Conservation (phyloP, 2,113 vertebrate genomes). For the Myotis davidii region DNA sequence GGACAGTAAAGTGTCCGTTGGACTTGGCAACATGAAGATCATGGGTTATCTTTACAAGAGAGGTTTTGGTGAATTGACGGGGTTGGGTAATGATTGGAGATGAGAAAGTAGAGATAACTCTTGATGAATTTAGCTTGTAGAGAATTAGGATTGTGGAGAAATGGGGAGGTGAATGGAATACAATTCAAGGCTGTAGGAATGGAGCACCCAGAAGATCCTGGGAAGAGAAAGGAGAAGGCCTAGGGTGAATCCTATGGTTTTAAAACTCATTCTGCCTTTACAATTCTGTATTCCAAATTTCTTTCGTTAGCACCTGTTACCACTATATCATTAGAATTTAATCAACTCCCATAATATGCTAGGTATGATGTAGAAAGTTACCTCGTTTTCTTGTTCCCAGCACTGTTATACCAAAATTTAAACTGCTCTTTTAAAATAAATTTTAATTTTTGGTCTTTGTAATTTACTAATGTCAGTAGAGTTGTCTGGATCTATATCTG, state of each 20-base stretch:
- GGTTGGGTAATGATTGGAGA: not conserved
- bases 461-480: not conserved
- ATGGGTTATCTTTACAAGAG: not conserved
- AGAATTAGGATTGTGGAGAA: not conserved
- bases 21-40: not conserved
- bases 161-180: not conserved
- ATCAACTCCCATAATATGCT: not conserved
- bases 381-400: not conserved
- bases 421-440: not conserved
- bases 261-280: not conserved
- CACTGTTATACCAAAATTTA: constrained; percentile 3
- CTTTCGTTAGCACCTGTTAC: not conserved
- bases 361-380: not conserved
- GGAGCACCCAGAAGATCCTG: not conserved
- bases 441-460: not conserved
- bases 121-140: constrained; percentile 11
- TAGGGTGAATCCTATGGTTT: not conserved
- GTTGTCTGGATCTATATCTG: not conserved
- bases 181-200: not conserved
- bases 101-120: not conserved
- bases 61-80: not conserved
- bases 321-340: constrained; percentile 20
- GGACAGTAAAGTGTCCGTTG: not conserved
- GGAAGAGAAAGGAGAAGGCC: not conserved
- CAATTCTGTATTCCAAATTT: not conserved